Base-by-base conservation (phyloP, 2,113 vertebrate species). In the Platanista minor region DNA sequence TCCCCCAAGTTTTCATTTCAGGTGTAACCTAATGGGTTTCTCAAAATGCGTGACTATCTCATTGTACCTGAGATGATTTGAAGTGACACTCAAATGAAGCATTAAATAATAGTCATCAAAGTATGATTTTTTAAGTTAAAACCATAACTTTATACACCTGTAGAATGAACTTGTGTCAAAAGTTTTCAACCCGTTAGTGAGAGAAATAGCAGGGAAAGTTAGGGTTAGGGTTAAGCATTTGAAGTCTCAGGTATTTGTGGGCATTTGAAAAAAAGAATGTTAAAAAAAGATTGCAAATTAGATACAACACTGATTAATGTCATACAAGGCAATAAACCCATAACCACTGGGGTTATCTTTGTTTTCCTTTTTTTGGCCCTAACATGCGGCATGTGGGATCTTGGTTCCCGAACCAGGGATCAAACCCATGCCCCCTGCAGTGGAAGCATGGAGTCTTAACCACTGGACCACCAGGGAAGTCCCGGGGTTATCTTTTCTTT, bases 231-330 rank as follows among this genome's bases (percentile, higher is more conserved):
- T 49, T 77, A n/a, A 87, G 13, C 43, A 74, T 64, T 92, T 59
- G 36, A 93, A 64, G 15, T 78, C 62, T 62, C 67, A 46, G 5
- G 18, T 87, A 61, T 96, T 81, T 81, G 41, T 81, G 71, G 39
- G 17, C 77, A 88, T 91, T 91, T 91, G 41, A 77, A 94, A 96
- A 96, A 72, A 78, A 92, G 33, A 74, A 61, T 31, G 2, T 69
- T 94, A 33, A 88, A 87, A 91, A 43, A 83, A 36, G 36, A 69
- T 84, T 78, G 25, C n/a, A 88, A 84, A 41, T 91, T 49, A 88
- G 61, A 71, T 67, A 39, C 57, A 82, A 87, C 82, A 82, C 46
- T 96, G 49, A 85, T 72, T 90, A 80, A 82, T 96, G 29, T 89
- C 36, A 41, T 74, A 89, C 25, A 66, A 61, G 43, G 41, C 39